Percentiles rank a stretch among this genome's conserved stretches.
These are phyloP conservation scores for Pseudanteris insignis DNA, from an alignment of 2,888 invertebrate genomes.

Conservation along the genomic window DNA sequence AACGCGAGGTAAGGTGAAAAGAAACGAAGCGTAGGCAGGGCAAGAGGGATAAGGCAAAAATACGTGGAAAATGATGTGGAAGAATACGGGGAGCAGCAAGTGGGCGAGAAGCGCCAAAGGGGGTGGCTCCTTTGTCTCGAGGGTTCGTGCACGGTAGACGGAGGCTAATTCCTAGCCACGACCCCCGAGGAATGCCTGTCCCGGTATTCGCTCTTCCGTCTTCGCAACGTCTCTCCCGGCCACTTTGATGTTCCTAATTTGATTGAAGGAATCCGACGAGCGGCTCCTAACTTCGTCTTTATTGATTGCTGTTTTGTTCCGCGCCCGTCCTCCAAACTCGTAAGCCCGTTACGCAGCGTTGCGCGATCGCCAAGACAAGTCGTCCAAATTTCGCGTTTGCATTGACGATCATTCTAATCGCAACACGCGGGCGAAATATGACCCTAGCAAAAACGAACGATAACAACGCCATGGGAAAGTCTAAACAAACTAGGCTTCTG, in stretches of 20 bases:
- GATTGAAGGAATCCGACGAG: slow-evolving; percentile 66
- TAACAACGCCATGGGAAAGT: no score
- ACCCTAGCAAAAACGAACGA: no score
- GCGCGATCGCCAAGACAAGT: slow-evolving; percentile 9
- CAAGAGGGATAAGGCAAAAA: background rate
- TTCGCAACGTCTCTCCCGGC: slow-evolving; percentile 55
- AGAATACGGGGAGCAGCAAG: slow-evolving; percentile 31
- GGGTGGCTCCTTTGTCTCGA: slow-evolving; percentile 59
- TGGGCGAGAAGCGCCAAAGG: background rate
- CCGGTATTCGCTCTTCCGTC: slow-evolving; percentile 48
- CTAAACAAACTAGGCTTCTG: no score
- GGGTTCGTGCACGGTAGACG: slow-evolving; percentile 61
- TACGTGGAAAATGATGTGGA: slow-evolving; percentile 1
- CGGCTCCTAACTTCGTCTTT: slow-evolving; percentile 62
- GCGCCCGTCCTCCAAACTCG: slow-evolving; percentile 39
- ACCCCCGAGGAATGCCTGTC: slow-evolving; percentile 57
- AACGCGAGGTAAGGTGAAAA: background rate
- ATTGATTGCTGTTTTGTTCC: slow-evolving; percentile 64
- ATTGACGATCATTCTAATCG: slow-evolving; percentile 26
- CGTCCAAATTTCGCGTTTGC: slow-evolving; percentile 34
- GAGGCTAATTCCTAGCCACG: slow-evolving; percentile 64
- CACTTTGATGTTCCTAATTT: slow-evolving; percentile 67
- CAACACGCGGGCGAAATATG: slow-evolving; percentile 10
- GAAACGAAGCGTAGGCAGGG: slow-evolving; percentile 6
- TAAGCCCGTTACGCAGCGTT: slow-evolving; percentile 26